Conservation (phyloP, 2,888 invertebrate species). For the Mystacides longicornis region DNA sequence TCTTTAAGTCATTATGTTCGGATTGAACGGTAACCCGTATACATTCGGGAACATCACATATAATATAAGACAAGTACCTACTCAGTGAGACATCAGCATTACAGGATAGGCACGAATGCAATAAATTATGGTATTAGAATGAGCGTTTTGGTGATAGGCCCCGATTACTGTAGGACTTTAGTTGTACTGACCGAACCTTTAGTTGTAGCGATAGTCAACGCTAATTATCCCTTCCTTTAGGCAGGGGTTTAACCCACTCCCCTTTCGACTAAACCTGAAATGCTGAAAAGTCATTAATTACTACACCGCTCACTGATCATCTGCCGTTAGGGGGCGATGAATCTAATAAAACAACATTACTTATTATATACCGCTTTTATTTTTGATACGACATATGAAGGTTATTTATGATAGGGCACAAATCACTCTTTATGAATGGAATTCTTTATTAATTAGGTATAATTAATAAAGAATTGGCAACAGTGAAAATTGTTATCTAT, state of each 20-base stretch:
- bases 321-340: background rate
- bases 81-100: background rate
- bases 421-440: too few species aligned
- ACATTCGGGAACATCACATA: too few species aligned
- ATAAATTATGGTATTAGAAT: background rate
- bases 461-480: too few species aligned
- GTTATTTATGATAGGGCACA: too few species aligned
- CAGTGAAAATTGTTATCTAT: too few species aligned
- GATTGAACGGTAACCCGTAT: background rate
- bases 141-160: background rate
- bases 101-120: background rate
- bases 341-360: background rate
- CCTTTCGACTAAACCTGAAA: background rate
- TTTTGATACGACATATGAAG: too few species aligned
- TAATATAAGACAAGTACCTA: too few species aligned
- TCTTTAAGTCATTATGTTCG: background rate
- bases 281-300: conserved; percentile 1
- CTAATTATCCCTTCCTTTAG: conserved; percentile 2
- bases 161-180: background rate
- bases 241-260: background rate
- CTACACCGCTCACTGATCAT: background rate
- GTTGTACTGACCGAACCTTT: background rate
- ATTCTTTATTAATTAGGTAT: too few species aligned
- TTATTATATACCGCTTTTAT: too few species aligned
- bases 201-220: background rate